Base-by-base conservation (phyloP, 1,140 invertebrate species). In the Solenopsis invicta region DNA sequence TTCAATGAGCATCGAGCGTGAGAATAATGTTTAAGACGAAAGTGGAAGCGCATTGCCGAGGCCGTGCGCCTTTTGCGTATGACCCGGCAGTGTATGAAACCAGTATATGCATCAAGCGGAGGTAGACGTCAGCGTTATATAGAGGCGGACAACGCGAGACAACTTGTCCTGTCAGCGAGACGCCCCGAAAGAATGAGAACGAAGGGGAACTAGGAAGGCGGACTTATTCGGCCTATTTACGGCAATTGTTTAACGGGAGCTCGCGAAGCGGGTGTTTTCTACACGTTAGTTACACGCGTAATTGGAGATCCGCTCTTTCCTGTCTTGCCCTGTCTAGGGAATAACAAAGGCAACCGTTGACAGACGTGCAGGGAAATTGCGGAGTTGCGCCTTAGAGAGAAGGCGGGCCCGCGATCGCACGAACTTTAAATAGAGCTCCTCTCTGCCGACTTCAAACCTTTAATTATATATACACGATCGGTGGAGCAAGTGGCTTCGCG, bases 261-360 rank as follows among this genome's bases (percentile, higher is more conserved):
- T 16, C 50, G 34, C 16, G 48, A 61, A 34, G n/a, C 71, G 50
- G 69, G 69, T 54, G 75, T 81, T 89, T 89, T 86, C 74, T 85
- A 74, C 62, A 66, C 54, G 54, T 75, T 80, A 67, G 37, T 52
- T 59, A 62, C 59, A 88, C 82, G 48, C 74, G 61, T 86, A 89
- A 89, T 89, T 88, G 85, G 72, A 62, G 67, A 62, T 66, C 87
- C 21, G 81, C 72, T 88, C 82, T 72, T 89, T 89, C 52, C 87
- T 69, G 48, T 59, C 82, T 69, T 34, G 61, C 29, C 41, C 41
- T 24, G 66, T 69, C 66, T 52, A 12, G 67, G 67, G 4, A 69
- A 81, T 59, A 48, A 76, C 82, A 48, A 78, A 81, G 75, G 54
- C 67, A 69, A 54, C 37, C 66, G 87, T 85, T 85, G 54, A 85